Percentiles rank a stretch among this genome's conserved stretches.
phyloP scores from a whole-genome alignment of 2,888 invertebrate species.

The Drosophila paramelanica region DNA sequence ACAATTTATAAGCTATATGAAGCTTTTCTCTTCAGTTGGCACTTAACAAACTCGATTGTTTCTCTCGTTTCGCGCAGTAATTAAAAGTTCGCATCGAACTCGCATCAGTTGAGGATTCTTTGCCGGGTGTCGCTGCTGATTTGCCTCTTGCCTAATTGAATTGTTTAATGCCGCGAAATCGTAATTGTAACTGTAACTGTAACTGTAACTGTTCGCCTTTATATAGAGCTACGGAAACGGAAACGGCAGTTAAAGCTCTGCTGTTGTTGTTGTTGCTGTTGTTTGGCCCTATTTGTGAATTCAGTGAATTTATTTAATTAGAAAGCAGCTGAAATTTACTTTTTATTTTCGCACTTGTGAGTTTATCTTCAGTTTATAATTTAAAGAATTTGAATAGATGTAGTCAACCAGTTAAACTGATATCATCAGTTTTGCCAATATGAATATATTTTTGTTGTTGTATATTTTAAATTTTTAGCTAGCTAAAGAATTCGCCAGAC shows the following conservation, averaged over 20 bases:
- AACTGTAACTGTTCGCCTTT: constrained; percentile 25
- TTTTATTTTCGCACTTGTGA: constrained; percentile 56
- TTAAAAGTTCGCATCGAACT: constrained; percentile 58
- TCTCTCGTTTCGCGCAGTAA: constrained; percentile 35
- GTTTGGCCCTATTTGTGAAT: constrained; percentile 40
- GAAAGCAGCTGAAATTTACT: constrained; percentile 48
- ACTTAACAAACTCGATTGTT: constrained; percentile 28
- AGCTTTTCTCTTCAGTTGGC: constrained; percentile 6
- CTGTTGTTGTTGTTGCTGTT: constrained; percentile 8
- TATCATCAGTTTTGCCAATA: too few species aligned
- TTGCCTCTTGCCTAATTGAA: constrained; percentile 73
- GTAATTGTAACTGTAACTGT: constrained; percentile 61
- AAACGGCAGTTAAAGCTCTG: constrained; percentile 58
- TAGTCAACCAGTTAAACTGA: background rate
- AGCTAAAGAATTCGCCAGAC: too few species aligned
- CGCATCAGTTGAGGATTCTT: constrained; percentile 29
- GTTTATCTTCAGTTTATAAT: constrained; percentile 16
- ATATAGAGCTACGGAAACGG: constrained; percentile 68
- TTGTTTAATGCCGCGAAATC: constrained; percentile 72
- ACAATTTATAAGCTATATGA: constrained; percentile 45
- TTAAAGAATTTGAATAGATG: background rate
- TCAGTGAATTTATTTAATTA: constrained; percentile 69
- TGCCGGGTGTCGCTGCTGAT: constrained; percentile 47
- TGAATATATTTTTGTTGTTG: too few species aligned
- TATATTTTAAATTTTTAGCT: too few species aligned